Evolutionary conservation across 2,797 vertebrate species (phyloP).

Genomic region (Betta splendens): DNA sequence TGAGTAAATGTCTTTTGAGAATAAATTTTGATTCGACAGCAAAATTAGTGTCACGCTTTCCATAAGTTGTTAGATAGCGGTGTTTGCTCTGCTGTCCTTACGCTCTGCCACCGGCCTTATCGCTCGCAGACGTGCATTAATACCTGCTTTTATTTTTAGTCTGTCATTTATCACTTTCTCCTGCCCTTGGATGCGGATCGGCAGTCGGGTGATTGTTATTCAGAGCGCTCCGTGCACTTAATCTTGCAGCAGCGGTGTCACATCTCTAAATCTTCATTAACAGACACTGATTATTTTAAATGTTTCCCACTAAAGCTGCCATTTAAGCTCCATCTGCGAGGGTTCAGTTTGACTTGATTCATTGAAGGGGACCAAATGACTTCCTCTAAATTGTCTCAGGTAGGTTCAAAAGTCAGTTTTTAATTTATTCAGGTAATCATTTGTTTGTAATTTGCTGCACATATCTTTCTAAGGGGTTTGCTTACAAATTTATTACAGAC

Average conservation of each 20-base stretch:
- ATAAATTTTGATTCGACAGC: background rate
- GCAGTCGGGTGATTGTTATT: slow-evolving; percentile 2
- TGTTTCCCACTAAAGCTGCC: background rate
- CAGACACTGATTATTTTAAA: background rate
- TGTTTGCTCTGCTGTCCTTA: slow-evolving; percentile 26
- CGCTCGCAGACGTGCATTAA: slow-evolving; percentile 5
- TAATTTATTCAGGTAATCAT: background rate
- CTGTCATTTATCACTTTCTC: slow-evolving; percentile 8
- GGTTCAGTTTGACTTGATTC: background rate
- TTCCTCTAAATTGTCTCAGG: too few relatives aligned
- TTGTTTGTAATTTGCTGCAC: background rate
- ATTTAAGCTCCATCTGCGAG: background rate
- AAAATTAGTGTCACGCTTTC: background rate
- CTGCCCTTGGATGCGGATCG: slow-evolving; percentile 34
- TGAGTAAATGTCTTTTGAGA: background rate
- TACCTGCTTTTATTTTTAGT: slow-evolving; percentile 5
- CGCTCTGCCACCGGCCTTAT: slow-evolving; percentile 29
- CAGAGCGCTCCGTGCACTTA: background rate
- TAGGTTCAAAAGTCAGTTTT: background rate
- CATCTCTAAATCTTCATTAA: background rate
- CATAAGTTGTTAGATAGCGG: slow-evolving; percentile 19
- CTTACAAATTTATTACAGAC: background rate
- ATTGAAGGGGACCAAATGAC: background rate
- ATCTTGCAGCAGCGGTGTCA: background rate
- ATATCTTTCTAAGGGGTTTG: too few relatives aligned